These are phyloP conservation scores for Acrocephalus kingi DNA, from an alignment of 2,113 vertebrate species.

Conservation along the genomic window DNA sequence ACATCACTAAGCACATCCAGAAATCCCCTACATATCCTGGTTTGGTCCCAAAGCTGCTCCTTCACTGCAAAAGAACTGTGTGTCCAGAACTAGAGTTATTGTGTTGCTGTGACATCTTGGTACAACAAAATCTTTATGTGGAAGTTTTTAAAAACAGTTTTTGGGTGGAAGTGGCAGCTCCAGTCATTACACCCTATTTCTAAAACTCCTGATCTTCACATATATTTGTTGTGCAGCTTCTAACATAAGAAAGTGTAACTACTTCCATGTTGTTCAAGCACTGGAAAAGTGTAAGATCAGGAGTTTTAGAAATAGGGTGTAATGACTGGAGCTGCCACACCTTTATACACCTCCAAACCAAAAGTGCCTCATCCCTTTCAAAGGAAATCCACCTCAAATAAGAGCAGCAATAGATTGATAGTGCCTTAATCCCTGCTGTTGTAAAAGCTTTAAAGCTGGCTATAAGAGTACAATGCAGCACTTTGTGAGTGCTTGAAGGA, in stretches of 20 bases:
- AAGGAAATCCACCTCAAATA: neutral
- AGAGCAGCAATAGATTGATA: neutral
- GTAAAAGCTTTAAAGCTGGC: neutral
- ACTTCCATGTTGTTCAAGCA: too few relatives aligned
- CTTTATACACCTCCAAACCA: neutral
- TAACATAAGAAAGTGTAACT: too few relatives aligned
- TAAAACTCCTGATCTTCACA: neutral
- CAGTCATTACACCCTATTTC: neutral
- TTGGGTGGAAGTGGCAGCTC: neutral
- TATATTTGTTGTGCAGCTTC: too few relatives aligned
- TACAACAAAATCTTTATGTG: neutral
- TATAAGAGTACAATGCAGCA: neutral
- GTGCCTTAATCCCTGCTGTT: neutral
- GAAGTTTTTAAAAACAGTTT: neutral
- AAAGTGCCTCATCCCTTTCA: neutral
- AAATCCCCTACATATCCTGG: neutral
- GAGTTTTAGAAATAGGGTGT: too few relatives aligned
- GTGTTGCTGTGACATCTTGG: neutral
- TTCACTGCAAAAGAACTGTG: neutral
- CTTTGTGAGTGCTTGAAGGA: neutral
- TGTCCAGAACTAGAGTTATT: neutral
- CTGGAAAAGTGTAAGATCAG: too few relatives aligned
- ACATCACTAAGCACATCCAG: neutral
- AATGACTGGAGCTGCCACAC: too few relatives aligned
- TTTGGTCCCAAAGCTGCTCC: neutral